Base-by-base conservation (phyloP, 2,797 vertebrate species). In the Propithecus deckenii region DNA sequence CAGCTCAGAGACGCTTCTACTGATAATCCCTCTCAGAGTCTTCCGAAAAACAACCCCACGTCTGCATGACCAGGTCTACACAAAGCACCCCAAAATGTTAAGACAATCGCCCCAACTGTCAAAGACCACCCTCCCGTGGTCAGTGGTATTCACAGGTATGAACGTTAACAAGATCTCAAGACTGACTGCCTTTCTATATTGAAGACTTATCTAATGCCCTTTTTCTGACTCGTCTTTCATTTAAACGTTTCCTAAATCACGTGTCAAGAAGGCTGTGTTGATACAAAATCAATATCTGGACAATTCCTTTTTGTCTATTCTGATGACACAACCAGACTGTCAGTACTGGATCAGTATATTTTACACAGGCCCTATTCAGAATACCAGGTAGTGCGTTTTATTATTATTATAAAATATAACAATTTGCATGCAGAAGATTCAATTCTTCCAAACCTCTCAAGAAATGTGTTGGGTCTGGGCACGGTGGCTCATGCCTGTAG, bases 231-330 rank as follows among this genome's bases (percentile, higher is more conserved):
- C 87, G 41, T 46, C 80, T 96, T 95, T 90, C 57, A 91, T 94
- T 89, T 79, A 92, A 97, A 95, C 30, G 0, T 91, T 95, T 97
- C 96, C 92, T 95, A 93, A 96, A 90, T 92, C 92, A 83, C 69
- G 85, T 59, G 75, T 95, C 89, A 41, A 12, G 43, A 90, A 89
- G 80, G 55, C 85, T 74, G 35, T n/a, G 92, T 61, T 79, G 84
- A 95, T 94, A 93, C 92, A 96, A 96, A 97, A 97, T 94, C 93
- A 81, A 35, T 96, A 89, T 48, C 76, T 87, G 78, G 74, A 86
- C 94, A 88, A 89, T 80, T 96, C 83, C 86, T 89, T 84, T 80
- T 86, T 95, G 94, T 95, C 89, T 96, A 17, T 35, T 74, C 75
- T 67, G 65, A 63, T 63, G 55, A 84, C 43, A 57, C 52, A 76